Conservation (phyloP, 2,113 vertebrate genomes). For the Proterorhinus semilunaris region DNA sequence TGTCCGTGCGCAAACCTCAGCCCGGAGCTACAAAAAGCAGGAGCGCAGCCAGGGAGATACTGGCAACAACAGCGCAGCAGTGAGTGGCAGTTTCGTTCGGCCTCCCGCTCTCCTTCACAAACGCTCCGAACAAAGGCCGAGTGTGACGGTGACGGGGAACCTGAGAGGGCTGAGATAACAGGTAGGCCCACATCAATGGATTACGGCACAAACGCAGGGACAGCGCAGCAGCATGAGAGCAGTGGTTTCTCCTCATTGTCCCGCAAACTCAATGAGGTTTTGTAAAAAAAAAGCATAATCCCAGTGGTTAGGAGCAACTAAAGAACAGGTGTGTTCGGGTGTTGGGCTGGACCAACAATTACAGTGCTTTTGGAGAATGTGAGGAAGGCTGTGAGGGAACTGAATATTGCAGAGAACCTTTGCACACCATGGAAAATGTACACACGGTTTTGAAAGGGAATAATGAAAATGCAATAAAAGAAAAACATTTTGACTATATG, state of each 20-base stretch:
- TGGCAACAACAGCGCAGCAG: slow-evolving; percentile 50
- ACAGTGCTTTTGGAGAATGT: not conserved
- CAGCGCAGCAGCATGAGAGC: slow-evolving; percentile 16
- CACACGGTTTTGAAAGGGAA: too few species aligned
- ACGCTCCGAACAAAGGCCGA: slow-evolving; percentile 51
- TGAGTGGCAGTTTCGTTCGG: slow-evolving; percentile 71
- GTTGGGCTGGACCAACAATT: slow-evolving; percentile 9
- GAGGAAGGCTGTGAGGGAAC: too few species aligned
- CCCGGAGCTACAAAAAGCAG: slow-evolving; percentile 23
- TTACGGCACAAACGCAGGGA: slow-evolving; percentile 34
- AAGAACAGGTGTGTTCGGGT: slow-evolving; percentile 44
- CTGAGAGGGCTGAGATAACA: slow-evolving; percentile 44
- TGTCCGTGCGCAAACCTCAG: slow-evolving; percentile 3
- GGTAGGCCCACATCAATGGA: slow-evolving; percentile 29
- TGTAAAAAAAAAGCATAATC: slow-evolving; percentile 39
- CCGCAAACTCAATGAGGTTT: slow-evolving; percentile 26
- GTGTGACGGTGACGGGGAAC: slow-evolving; percentile 56
- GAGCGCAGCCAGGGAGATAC: slow-evolving; percentile 53
- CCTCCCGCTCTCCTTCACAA: slow-evolving; percentile 55
- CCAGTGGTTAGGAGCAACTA: slow-evolving; percentile 22
- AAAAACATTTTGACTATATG: too few species aligned
- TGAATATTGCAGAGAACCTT: not conserved
- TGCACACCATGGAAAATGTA: too few species aligned
- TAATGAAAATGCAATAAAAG: too few species aligned
- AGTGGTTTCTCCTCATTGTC: slow-evolving; percentile 53